These are phyloP conservation scores for Chelonia mydas DNA, from an alignment of 2,797 vertebrate genomes.

Conservation along the genomic window DNA sequence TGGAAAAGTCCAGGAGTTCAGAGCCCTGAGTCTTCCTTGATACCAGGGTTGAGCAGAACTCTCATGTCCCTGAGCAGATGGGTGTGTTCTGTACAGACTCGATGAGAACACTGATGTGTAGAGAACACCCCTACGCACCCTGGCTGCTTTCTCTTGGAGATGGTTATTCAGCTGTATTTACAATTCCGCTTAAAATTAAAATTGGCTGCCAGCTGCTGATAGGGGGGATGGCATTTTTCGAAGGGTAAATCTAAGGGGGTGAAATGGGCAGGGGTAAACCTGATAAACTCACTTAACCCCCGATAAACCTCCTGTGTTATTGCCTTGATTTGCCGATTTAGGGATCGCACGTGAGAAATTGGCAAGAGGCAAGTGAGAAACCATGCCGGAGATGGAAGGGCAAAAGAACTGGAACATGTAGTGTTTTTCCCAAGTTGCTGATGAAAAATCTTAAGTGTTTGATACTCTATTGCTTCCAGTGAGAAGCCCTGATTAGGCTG, in stretches of 20 bases:
- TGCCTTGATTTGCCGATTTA: neutral
- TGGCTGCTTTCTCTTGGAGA: neutral
- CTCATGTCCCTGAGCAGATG: neutral
- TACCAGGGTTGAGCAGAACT: neutral
- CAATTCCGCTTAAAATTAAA: slow-evolving; percentile 30
- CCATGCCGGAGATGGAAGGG: neutral
- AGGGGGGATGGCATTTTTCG: neutral
- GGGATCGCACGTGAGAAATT: neutral
- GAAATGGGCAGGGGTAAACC: neutral
- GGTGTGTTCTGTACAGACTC: neutral
- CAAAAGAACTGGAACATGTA: neutral
- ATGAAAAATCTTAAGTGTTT: neutral
- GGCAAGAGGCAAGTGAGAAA: neutral
- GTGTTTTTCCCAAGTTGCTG: neutral
- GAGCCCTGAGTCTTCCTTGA: neutral
- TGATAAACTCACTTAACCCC: neutral
- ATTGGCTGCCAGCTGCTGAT: slow-evolving; percentile 5
- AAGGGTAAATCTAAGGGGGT: neutral
- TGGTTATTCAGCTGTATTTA: slow-evolving; percentile 15
- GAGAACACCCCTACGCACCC: neutral
- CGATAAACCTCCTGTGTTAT: neutral
- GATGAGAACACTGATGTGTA: neutral
- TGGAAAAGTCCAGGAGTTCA: neutral
- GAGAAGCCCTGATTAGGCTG: neutral
- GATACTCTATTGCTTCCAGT: neutral